Conservation (phyloP, 2,888 invertebrate species). For the Loripinus fragilis region DNA sequence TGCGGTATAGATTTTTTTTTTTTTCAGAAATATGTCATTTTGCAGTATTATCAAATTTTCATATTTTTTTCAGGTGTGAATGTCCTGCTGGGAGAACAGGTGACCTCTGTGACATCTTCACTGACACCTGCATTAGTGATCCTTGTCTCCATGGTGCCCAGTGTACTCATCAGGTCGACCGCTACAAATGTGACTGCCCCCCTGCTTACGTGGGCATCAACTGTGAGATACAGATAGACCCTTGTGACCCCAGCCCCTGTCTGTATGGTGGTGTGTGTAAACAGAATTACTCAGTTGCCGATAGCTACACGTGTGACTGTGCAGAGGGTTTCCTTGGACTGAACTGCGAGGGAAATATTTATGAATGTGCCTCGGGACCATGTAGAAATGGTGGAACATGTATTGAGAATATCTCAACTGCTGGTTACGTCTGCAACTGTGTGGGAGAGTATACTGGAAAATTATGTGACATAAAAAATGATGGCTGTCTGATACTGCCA, state of each 20-base stretch:
- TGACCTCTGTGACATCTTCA: constrained; percentile 65
- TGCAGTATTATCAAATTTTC: no score
- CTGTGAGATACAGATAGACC: constrained; percentile 90
- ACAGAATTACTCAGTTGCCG: constrained; percentile 56
- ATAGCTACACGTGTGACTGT: constrained; percentile 75
- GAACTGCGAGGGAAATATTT: constrained; percentile 67
- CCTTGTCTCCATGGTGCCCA: constrained; percentile 88
- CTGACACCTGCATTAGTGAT: constrained; percentile 84
- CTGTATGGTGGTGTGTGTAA: constrained; percentile 74
- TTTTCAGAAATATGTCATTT: no score
- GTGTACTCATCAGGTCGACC: constrained; percentile 63
- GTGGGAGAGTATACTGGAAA: constrained; percentile 84
- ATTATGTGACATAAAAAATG: constrained; percentile 90
- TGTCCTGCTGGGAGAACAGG: constrained; percentile 72
- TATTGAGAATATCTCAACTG: constrained; percentile 82
- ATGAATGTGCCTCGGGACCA: constrained; percentile 84
- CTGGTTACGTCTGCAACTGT: constrained; percentile 86
- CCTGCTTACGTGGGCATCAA: constrained; percentile 89
- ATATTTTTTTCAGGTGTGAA: constrained; percentile 68
- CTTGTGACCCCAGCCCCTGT: constrained; percentile 78
- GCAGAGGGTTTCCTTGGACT: constrained; percentile 73
- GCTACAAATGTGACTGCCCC: constrained; percentile 91
- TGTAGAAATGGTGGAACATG: constrained; percentile 93
- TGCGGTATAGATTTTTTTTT: no score
- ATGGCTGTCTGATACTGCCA: constrained; percentile 96